Evolutionary conservation across 1,140 invertebrate species (phyloP).

Genomic region (Hyposmocoma kahamanoa): DNA sequence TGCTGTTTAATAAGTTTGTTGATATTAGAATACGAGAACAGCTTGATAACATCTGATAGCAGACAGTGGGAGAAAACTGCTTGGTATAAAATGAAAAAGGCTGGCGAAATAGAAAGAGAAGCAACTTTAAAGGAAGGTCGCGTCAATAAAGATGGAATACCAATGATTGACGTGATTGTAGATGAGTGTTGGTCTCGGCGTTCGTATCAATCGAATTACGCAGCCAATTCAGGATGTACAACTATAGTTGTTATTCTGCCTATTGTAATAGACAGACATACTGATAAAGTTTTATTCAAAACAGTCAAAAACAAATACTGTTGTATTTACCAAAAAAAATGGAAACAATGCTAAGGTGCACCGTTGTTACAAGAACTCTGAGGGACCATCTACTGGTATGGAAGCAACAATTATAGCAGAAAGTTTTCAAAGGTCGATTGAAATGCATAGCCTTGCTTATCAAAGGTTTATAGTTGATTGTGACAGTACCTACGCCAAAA

Average conservation of each 20-base stretch:
- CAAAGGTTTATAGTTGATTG: slow-evolving; percentile 25
- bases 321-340: slow-evolving; percentile 1
- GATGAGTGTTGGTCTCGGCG: slow-evolving; percentile 11
- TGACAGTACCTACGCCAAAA: too few species aligned
- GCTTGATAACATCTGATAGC: too few species aligned
- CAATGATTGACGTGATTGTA: slow-evolving; percentile 11
- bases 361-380: slow-evolving; percentile 40
- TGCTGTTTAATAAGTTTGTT: too few species aligned
- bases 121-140: neutral
- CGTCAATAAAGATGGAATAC: slow-evolving; percentile 8
- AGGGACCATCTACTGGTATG: slow-evolving; percentile 27
- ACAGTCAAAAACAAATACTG: slow-evolving; percentile 45
- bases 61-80: neutral
- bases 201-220: neutral
- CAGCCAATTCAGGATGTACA: neutral
- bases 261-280: neutral
- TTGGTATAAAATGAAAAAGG: slow-evolving; percentile 5
- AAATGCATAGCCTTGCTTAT: slow-evolving; percentile 25
- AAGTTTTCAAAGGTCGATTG: slow-evolving; percentile 26
- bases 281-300: neutral
- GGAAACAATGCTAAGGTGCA: slow-evolving; percentile 12
- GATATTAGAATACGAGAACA: too few species aligned
- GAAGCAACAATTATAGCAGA: slow-evolving; percentile 32
- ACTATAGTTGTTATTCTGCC: too few species aligned
- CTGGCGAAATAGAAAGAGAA: slow-evolving; percentile 6